Base-by-base conservation (phyloP, 2,797 vertebrate genomes). In the Limnodromus scolopaceus region DNA sequence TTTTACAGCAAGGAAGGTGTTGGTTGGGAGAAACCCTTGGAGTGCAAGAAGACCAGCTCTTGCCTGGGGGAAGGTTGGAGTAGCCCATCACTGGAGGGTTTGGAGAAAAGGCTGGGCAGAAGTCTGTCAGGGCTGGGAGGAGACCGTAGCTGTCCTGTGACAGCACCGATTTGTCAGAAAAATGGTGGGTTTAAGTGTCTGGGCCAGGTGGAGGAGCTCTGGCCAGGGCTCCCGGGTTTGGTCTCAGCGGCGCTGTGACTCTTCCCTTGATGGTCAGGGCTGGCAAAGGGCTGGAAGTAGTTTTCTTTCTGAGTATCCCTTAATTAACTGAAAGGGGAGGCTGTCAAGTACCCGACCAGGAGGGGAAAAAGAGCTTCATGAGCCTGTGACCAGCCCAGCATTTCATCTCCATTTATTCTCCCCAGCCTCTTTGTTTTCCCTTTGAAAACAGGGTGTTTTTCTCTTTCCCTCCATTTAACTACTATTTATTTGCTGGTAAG, bases 401-500 rank as follows among this genome's bases (percentile, higher is more conserved):
- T 93, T 93, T 89, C 0, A 9, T 66, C 70, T 96, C 53, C 63
- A 18, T 90, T 93, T 96, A 69, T 95, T 92, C 78, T 76, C n/a
- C 49, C 38, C 13, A 3, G 79, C 66, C 65, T 95, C 80, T 96
- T 96, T 96, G 95, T 89, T 84, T 81, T 91, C 27, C 79, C 65
- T 92, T 91, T 92, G 87, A 70, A 93, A 91, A 92, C 80, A 66
- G 75, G 22, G 65, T 93, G 87, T 85, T 96, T 95, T 94, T 94
- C 89, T 89, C 60, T 84, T 89, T 87, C 68, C 74, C 81, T 93
- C 79, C 65, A 58, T 94, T 95, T 92, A 90, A 78, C 92, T 90
- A 77, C 93, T 92, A 90, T 94, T 97, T 94, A 95, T 95, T 96
- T 93, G 90, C 93, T 97, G 60, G 90, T 93, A 92, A 95, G 89